phyloP scores from a whole-genome alignment of 2,888 invertebrate genomes.

The Leistus spinibarbis region DNA sequence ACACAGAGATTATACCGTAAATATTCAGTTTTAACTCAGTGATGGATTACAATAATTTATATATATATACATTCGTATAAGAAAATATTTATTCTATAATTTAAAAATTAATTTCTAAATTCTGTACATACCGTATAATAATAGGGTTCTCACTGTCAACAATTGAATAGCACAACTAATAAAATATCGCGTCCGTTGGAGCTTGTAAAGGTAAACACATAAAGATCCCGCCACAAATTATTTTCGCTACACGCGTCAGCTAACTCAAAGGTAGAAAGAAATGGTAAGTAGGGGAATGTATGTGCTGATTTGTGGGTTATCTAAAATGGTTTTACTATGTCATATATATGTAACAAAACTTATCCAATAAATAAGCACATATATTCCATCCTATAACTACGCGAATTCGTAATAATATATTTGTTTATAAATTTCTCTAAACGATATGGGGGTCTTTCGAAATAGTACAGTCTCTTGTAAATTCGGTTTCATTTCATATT shows the following conservation, averaged over 20 bases:
- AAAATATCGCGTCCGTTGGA: not conserved
- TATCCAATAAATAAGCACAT: not conserved
- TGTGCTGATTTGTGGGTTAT: not conserved
- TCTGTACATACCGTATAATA: constrained; percentile 1
- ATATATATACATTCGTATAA: no score
- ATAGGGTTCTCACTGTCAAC: constrained; percentile 23
- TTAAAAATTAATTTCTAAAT: no score
- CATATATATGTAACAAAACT: not conserved
- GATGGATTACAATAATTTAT: no score
- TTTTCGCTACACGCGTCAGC: not conserved
- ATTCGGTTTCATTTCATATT: no score
- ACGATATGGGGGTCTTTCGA: not conserved
- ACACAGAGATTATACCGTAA: no score
- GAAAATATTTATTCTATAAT: no score
- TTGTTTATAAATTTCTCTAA: not conserved
- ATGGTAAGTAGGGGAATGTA: not conserved
- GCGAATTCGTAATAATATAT: not conserved
- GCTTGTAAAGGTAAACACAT: not conserved
- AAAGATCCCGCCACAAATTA: not conserved
- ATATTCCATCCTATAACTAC: not conserved
- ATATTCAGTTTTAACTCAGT: no score
- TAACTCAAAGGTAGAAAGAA: not conserved
- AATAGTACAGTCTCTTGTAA: no score
- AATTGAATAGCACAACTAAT: constrained; percentile 25
- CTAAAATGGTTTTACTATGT: not conserved